Base-by-base conservation (phyloP, 2,888 invertebrate species). In the Chrysomela aeneicollis region DNA sequence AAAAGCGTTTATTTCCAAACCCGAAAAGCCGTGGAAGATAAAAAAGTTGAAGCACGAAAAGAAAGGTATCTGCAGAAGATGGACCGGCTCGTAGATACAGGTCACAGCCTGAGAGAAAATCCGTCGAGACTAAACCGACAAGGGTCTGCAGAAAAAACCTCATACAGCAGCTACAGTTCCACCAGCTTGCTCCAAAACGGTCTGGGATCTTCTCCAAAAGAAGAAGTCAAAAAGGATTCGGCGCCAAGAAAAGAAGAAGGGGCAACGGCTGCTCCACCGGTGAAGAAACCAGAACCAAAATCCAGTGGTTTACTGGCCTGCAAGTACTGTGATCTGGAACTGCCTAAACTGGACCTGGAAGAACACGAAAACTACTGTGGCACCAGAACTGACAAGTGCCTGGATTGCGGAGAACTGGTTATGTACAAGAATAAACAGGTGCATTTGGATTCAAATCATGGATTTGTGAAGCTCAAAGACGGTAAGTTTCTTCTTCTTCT, bases 291-390 rank as follows among this genome's bases (percentile, higher is more conserved):
- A 18, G 63, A 68, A 51, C 52, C 66, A 6, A 62, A 61, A 61
- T 51, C 65, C 9, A 68, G 64, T 10, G 74, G 76, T 2, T 62
- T 87, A 71, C 81, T 87, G 72, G 80, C 85, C 1, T 92, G 92
- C 83, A 84, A 86, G 80, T 90, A 82, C 79, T 92, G 92, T 78
- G 88, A 89, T 69, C 77, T 92, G 65, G 89, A 90, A 70, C 79
- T 90, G 32, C 86, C 87, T 0, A 86, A 88, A 0, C 80, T 84
- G 62, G 87, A 88, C 12, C 78, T 90, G 69, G 86, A 85, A 0
- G 84, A 85, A 0, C 92, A 92, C 80, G 86, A 88, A 78, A 86
- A 86, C 60, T 90, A 90, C 81, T 92, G 92, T 82, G 91, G 91
- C 0, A 86, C 87, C 53, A 85, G 91, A 69, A 92, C 91, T 0